phyloP scores from a whole-genome alignment of 2,888 invertebrate genomes.

The Busseola fusca region DNA sequence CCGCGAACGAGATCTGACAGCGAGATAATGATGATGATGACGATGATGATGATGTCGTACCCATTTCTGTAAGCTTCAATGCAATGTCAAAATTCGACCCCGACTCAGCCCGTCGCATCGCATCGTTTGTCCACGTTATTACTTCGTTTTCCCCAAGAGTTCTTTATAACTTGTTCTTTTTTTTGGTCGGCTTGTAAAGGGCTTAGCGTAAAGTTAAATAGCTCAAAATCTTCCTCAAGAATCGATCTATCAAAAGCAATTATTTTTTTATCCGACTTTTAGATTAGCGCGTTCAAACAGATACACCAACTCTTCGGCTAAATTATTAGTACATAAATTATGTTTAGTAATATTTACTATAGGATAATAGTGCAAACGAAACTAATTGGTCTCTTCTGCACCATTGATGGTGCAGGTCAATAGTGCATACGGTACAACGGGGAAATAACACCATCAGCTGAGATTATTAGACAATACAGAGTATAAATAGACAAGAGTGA shows the following conservation, averaged over 20 bases:
- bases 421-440: too few relatives aligned
- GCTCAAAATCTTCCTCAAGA: background rate
- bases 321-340: background rate
- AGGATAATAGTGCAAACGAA: too few relatives aligned
- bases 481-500: background rate
- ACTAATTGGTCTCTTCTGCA: too few relatives aligned
- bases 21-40: too few relatives aligned
- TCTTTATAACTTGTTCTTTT: background rate
- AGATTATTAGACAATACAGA: background rate
- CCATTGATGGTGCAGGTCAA: too few relatives aligned
- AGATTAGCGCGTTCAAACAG: too few relatives aligned
- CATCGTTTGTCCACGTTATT: background rate
- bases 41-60: too few relatives aligned
- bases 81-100: background rate
- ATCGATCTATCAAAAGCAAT: background rate
- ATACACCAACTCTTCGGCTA: background rate
- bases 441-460: background rate
- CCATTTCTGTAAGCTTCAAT: constrained; percentile 3
- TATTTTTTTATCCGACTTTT: background rate
- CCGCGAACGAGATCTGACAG: constrained; percentile 10
- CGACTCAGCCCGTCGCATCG: background rate
- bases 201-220: background rate
- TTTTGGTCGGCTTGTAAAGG: background rate
- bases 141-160: background rate
- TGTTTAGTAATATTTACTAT: too few relatives aligned